Base-by-base conservation (phyloP, 2,888 invertebrate species). In the Galerucella pusilla region DNA sequence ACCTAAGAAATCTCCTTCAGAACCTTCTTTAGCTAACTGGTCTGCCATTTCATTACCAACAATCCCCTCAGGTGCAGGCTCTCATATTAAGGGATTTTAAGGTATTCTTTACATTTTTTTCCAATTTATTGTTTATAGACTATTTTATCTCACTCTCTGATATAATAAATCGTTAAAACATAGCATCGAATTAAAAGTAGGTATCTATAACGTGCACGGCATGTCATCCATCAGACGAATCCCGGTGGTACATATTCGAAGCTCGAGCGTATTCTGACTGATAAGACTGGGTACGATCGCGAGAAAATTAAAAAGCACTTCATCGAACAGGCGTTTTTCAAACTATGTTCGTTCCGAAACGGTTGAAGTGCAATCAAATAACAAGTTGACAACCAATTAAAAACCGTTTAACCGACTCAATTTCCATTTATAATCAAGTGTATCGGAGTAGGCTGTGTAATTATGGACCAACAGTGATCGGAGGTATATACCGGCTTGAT, bases 361-460 rank as follows among this genome's bases (percentile, higher is more conserved):
- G 74, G 77, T 77, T 78, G 77, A 75, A 78, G 77, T 75, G 75
- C 71, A 80, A 85, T 85, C 85, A 83, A 82, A 82, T 82, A 85
- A 84, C 84, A 84, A 84, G 85, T 85, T 85, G 85, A 85, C 85
- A 85, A 84, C 86, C 86, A 86, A 86, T 86, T 86, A 86, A 86
- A 86, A 86, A 86, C 83, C 85, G 84, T 86, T 86, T 85, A 85
- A 84, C 84, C 83, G 80, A 78, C 80, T 82, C 84, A 83, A 85
- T 85, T 84, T 84, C 83, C 85, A 82, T 84, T 85, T 85, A 84
- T 86, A 86, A 86, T 86, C 85, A 86, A 84, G 85, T 85, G 85
- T 85, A 85, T 86, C 85, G 84, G 85, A 85, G 85, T 84, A 85
- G 84, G 85, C 83, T 82, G 83, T 81, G 83, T 86, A 85, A 85